Evolutionary conservation across 2,113 vertebrate genomes (phyloP), one percentile per base, ranked within the genome.

Genomic region (Nycticebus coucang): DNA sequence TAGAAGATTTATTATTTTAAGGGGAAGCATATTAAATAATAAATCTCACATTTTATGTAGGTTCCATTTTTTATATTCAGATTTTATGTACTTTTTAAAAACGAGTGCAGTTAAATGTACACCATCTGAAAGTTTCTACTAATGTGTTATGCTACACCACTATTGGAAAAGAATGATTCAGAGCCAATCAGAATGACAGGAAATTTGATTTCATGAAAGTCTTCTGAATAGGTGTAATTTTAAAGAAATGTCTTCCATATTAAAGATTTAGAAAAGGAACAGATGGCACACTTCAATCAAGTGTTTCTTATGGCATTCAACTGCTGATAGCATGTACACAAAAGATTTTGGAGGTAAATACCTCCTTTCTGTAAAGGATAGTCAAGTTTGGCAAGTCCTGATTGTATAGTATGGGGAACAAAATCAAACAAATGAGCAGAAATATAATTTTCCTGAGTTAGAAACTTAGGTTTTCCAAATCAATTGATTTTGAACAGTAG

Each of bases 161-260:
- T 87, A 41, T 30, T 71, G 17, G 28, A 93, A 87, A 83, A 91
- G 41, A 87, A 92, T 57, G 81, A 85, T 53, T 7, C 17, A 90
- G 94, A 90, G 28, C 14, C 75, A 89, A 55, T 59, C 35, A 72
- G 75, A 80, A 74, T 41, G 45, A 75, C 21, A 89, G 59, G n/a
- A 53, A 64, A 66, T 86, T 93, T 87, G 50, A 66, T 24, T 91
- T 91, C 24, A 62, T 62, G 75, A 95, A 87, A 93, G 72, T 91
- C 64, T 41, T 89, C 50, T 68, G 59, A 90, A 28, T 83, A 79
- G 37, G 24, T 84, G 24, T 74, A 79, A 74, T 74, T 89, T 93
- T 93, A 91, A 90, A 75, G 14, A 91, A 35, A 2, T 83, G 22
- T 59, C 35, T 84, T 91, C 19, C 41, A 57, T 57, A 69, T 60